Base-by-base conservation (phyloP, 2,888 invertebrate genomes). In the Stomorhina lunata region DNA sequence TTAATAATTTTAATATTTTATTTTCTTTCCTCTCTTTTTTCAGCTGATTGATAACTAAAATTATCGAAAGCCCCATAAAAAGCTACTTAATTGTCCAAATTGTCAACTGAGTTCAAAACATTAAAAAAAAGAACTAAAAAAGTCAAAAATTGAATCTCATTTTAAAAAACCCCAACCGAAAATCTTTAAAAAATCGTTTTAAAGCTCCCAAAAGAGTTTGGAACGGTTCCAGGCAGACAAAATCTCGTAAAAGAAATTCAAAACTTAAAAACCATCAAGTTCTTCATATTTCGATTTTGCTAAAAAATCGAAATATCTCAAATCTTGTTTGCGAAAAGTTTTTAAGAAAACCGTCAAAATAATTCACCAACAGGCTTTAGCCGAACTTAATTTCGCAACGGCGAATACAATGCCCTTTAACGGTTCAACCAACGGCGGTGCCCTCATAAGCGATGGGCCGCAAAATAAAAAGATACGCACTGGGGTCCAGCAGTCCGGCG, bases 381-480 rank as follows among this genome's bases (percentile, higher is more conserved):
- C 82, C 81, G 83, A 88, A 84, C 84, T 87, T 61, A 86, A 87
- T 57, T 89, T 87, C 86, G 86, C 84, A 72, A 89, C 89, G 88
- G 87, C 90, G 85, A 87, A 86, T 84, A 88, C 89, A 82, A 89
- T 90, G 90, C 89, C 90, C 84, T 89, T 89, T 85, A 90, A 90
- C 88, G 90, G 91, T 84, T 87, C 90, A 84, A 87, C 88, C 87
- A 88, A 91, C 29, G 89, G 90, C 66, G 89, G 88, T 78, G 88
- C 89, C 76, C 87, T 88, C 76, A 88, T 88, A 32, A 89, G 87
- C 81, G 91, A 91, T 85, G 91, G 91, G 77, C 91, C 91, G 85
- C 91, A 91, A 85, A 91, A 90, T 79, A 91, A 91, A 86, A 91
- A 90, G 85, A 91, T 91, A 85, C 90, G 91, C 78, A 91, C 91